phyloP scores from a whole-genome alignment of 2,888 invertebrate species.

The Ditula angustiorana region DNA sequence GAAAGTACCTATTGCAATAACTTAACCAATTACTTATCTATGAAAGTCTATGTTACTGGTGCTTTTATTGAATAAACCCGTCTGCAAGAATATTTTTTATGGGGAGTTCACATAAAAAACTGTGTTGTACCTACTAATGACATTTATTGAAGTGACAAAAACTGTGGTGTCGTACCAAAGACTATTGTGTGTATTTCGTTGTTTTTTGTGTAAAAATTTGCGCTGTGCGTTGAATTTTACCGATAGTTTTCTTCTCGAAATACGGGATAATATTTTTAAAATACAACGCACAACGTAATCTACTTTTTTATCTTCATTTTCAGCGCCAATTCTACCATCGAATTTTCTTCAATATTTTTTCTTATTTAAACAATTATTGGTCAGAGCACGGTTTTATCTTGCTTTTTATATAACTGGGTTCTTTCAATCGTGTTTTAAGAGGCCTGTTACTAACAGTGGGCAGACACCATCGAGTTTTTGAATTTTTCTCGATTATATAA shows the following conservation, averaged over 20 bases:
- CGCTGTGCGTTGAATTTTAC: slow-evolving; percentile 29
- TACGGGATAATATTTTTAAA: not conserved
- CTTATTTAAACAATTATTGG: too few species aligned
- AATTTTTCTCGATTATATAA: too few species aligned
- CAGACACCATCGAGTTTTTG: too few species aligned
- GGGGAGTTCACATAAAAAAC: not conserved
- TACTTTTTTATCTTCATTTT: not conserved
- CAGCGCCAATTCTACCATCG: slow-evolving; percentile 23
- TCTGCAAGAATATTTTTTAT: not conserved
- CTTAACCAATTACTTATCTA: too few species aligned
- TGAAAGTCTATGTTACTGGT: too few species aligned
- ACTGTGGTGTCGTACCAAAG: not conserved
- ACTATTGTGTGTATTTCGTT: not conserved
- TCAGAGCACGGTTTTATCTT: too few species aligned
- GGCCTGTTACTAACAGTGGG: too few species aligned
- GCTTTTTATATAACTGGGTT: too few species aligned
- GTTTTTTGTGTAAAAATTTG: slow-evolving; percentile 8
- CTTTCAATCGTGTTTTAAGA: too few species aligned
- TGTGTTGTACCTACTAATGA: too few species aligned
- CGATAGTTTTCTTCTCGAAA: not conserved
- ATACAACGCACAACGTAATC: slow-evolving; percentile 30
- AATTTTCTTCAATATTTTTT: not conserved
- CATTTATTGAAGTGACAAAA: too few species aligned
- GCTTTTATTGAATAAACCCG: not conserved
- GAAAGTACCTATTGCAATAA: not conserved